Evolutionary conservation across 2,888 invertebrate species (phyloP).

Genomic region (Epirrhoe alternata): DNA sequence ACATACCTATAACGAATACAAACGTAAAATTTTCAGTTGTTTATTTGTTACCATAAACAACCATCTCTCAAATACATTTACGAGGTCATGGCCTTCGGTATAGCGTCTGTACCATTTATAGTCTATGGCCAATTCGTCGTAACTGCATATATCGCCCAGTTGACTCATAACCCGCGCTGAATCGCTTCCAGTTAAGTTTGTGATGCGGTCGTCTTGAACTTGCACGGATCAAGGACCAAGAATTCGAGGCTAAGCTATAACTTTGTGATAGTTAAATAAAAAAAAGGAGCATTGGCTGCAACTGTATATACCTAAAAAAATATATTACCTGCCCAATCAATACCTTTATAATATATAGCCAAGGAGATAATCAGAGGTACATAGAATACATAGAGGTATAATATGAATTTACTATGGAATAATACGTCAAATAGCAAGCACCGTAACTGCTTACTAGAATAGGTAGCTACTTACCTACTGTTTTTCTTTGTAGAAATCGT

Average conservation of each 20-base stretch:
- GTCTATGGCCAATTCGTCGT: slow-evolving; percentile 59
- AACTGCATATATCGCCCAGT: slow-evolving; percentile 74
- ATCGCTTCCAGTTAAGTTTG: slow-evolving; percentile 73
- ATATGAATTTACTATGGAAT: no score
- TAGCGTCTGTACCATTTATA: slow-evolving; percentile 22
- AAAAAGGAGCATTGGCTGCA: no score
- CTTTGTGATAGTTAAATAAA: no score
- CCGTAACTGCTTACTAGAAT: no score
- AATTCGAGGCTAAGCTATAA: slow-evolving; percentile 23
- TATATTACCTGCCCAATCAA: no score
- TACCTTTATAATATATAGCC: no score
- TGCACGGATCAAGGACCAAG: slow-evolving; percentile 40
- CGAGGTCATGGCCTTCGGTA: slow-evolving; percentile 5
- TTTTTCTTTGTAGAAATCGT: not conserved
- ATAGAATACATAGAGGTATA: no score
- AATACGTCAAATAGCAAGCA: no score
- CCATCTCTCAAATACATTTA: not conserved
- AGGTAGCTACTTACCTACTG: not conserved
- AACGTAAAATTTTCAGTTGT: not conserved
- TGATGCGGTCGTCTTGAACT: slow-evolving; percentile 60
- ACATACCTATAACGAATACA: not conserved
- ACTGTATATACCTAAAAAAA: no score
- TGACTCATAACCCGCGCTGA: slow-evolving; percentile 78
- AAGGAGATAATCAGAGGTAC: no score
- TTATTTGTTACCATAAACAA: not conserved